Base-by-base conservation (phyloP, 92 coral and sea anemone genomes). In the Epizoanthus stellaris region DNA sequence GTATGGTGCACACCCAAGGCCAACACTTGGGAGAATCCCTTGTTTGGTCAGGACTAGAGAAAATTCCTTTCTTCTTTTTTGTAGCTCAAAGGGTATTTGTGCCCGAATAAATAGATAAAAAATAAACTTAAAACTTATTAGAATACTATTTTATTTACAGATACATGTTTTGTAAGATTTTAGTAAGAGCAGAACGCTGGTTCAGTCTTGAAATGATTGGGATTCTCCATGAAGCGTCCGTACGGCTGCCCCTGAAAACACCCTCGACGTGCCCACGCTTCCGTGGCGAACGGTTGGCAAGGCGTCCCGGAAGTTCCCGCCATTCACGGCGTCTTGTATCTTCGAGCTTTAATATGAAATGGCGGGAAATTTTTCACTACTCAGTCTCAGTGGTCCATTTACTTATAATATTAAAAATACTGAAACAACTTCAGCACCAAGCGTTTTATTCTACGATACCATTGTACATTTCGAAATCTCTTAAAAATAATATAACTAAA, bases 241-340 rank as follows among this genome's bases (percentile, higher is more conserved):
- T 12, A 67, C 72, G n/a, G n/a, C 17, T 43, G 45, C 52, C 73
- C 43, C 15, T 47, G 7, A 2, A 1, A 5, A 70, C 74, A 52
- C 77, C 77, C 77, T 11, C 77, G 56, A 49, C 34, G 11, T 72
- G 77, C 77, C 60, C 52, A 42, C 77, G 60, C 60, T 58, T 15
- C 36, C 38, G 23, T 43, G 47, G 23, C n/a, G 53, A 52, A 11
- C 56, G 14, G 76, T 72, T 72, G 60, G 77, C 60, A 72, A 30
- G 34, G 34, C 34, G 34, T 30, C 34, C 34, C 34, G 0, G 34
- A 30, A 8, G 77, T 2, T 42, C 47, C 59, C 77, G n/a, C 60
- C 39, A 16, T 7, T 19, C 8, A 52, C 6, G 5, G 2, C 7
- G 4, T 2, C 16, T 67, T 36, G 52, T 34, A 1, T 8, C 4